Evolutionary conservation across 2,113 vertebrate species (phyloP), one percentile per base, ranked within the genome.

Genomic region (Poecile atricapillus): DNA sequence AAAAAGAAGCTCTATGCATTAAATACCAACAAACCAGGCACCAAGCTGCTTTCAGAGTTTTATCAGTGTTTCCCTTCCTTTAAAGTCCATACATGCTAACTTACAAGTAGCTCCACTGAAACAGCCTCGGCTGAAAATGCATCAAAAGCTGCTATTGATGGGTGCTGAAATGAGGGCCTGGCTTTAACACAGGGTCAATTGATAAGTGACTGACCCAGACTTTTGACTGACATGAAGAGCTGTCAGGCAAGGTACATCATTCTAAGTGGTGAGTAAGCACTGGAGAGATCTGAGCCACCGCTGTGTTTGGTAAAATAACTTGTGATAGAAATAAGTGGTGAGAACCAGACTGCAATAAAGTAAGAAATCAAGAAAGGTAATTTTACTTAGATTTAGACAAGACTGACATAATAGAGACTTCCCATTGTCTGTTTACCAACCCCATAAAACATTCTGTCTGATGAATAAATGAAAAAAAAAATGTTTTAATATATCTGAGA

Each of bases 141-240:
- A 96, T 97, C 95, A 97, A 96, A 97, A 98, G 92, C 78, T 85
- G 74, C 97, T 98, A 98, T 98, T 98, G 98, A 98, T 84, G 94
- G 96, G 77, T 94, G 93, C 95, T 98, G 96, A 98, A 98, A 98
- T 96, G 97, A 98, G 83, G 96, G 95, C 96, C 97, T 98, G 94
- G 96, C 96, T 98, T 97, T 96, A 98, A 97, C 97, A 97, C 95
- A 87, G 94, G 97, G 97, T 98, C 98, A 98, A 97, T 98, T 98
- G 98, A 97, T 98, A 98, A 97, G 97, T 98, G 97, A 96, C 97
- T 97, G 97, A 97, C 97, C 97, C 76, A 92, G 97, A 97, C 97
- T 97, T 97, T 53, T 97, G 98, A 98, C 83, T 97, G 97, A 97
- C 97, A 79, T 95, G 97, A 98, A 89, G 92, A 97, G 96, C 97